phyloP scores from a whole-genome alignment of 2,888 invertebrate species.

The Venusia cambrica region DNA sequence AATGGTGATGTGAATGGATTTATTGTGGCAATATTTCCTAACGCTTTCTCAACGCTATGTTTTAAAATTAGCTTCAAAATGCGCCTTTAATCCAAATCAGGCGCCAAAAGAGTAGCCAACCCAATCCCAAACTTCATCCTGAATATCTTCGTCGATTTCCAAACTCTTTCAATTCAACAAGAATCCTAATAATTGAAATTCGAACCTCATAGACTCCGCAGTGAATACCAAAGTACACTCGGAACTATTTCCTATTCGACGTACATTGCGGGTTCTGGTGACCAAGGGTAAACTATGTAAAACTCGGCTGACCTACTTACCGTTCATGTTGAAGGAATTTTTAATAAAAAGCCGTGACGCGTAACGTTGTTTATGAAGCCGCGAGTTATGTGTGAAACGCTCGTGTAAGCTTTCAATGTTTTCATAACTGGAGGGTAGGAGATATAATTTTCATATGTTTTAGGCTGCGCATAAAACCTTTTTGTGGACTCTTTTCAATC shows the following conservation, averaged over 20 bases:
- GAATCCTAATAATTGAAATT: conserved; percentile 54
- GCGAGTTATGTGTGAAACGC: conserved; percentile 7
- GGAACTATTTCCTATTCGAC: conserved; percentile 53
- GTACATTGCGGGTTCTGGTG: conserved; percentile 37
- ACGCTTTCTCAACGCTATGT: no score
- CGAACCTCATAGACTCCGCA: conserved; percentile 39
- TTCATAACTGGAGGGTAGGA: conserved; percentile 6
- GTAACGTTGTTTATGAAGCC: conserved; percentile 35
- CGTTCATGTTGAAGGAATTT: conserved; percentile 41
- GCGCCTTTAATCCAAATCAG: no score
- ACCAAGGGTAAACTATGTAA: conserved; percentile 43
- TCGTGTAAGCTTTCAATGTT: conserved; percentile 9
- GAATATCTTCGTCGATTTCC: no score
- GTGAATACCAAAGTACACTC: conserved; percentile 50
- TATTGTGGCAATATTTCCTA: conserved; percentile 7
- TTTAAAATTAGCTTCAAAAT: no score
- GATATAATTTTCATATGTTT: no score
- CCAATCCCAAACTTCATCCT: no score
- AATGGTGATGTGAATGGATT: no score
- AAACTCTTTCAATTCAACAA: conserved; percentile 32
- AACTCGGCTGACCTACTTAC: conserved; percentile 40
- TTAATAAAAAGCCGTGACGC: conserved; percentile 41
- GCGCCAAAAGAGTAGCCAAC: no score
- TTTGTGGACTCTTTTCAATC: no score
- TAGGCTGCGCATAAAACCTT: no score